Conservation (phyloP, 2,888 invertebrate species). For the Ennomos quercinarius region DNA sequence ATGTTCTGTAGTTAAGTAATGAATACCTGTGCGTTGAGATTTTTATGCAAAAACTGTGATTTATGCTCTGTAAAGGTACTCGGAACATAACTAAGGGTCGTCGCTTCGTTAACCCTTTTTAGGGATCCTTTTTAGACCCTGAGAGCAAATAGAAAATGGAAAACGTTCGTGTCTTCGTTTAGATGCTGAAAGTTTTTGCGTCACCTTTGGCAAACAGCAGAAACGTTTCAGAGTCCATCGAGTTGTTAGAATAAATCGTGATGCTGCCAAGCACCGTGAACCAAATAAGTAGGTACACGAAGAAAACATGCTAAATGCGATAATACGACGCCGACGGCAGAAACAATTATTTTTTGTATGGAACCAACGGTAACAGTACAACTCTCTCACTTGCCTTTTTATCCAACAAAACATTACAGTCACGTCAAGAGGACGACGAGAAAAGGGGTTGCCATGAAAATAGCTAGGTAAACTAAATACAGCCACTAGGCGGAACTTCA, state of each 20-base stretch:
- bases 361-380: conserved; percentile 3
- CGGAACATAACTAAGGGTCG: conserved; percentile 59
- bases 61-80: conserved; percentile 60
- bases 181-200: too few relatives aligned
- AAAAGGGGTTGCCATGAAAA: conserved; percentile 29
- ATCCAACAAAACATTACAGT: conserved; percentile 31
- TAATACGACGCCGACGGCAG: too few relatives aligned
- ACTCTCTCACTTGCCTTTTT: conserved; percentile 1
- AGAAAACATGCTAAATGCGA: too few relatives aligned
- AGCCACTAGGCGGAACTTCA: conserved; percentile 32
- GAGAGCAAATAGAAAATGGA: too few relatives aligned
- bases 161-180: too few relatives aligned
- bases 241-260: too few relatives aligned
- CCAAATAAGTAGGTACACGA: too few relatives aligned
- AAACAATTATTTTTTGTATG: conserved; percentile 7
- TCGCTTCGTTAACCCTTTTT: conserved; percentile 50
- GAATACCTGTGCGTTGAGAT: conserved; percentile 58
- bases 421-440: conserved; percentile 42
- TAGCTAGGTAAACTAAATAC: conserved; percentile 19
- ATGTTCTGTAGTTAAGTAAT: conserved; percentile 61
- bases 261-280: too few relatives aligned
- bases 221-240: too few relatives aligned
- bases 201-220: too few relatives aligned
- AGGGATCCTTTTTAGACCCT: conserved; percentile 14
- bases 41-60: conserved; percentile 62